Evolutionary conservation across 35 echinoderm and acorn worm species (phyloP), one percentile per base, ranked within the genome.

Genomic region (Diadema setosum): DNA sequence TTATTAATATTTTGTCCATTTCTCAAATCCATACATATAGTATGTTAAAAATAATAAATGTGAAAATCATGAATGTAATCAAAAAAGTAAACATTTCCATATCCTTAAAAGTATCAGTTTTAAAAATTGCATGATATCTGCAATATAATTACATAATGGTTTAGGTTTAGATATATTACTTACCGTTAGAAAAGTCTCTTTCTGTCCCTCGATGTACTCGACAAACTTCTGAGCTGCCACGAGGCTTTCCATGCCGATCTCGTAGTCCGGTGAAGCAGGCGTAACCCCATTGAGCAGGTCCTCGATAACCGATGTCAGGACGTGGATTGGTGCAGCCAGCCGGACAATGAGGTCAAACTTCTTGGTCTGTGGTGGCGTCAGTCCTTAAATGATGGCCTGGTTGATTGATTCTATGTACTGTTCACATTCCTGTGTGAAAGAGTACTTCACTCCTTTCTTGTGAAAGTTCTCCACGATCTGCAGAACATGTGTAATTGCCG

Each of bases 381-480:
- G 5, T 55, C 43, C 80, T 42, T 82, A 37, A 9, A 82, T 20
- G 33, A 82, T 82, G 40, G 80, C 42, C 42, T 82, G 41, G 46
- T 82, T 82, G 5, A 82, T 82, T 7, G 39, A 23, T 15, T 82
- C 42, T 57, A 82, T 82, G n/a, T 82, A 82, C 39, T 82, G 36
- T 36, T 45, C 42, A 82, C 80, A 82, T 2, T 83, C 81, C 18
- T 48, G 3, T 4, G 81, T 83, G 18, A 83, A 83, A 21, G 80
- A 29, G 23, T 82, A 49, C 26, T 27, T 37, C 25, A 83, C 30
- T 3, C 49, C 81, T 21, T 83, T 48, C 25, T 58, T 1, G 11
- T 83, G 81, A 9, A 83, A 44, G 30, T 83, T 83, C 26, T 56
- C 81, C 24, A 83, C 49, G 6, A 83, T 46, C 21, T 83, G 81